Percentiles rank a stretch among this genome's conserved stretches.
Conservation (phyloP, 2,797 vertebrate species). For the Sebastolobus altivelis region DNA sequence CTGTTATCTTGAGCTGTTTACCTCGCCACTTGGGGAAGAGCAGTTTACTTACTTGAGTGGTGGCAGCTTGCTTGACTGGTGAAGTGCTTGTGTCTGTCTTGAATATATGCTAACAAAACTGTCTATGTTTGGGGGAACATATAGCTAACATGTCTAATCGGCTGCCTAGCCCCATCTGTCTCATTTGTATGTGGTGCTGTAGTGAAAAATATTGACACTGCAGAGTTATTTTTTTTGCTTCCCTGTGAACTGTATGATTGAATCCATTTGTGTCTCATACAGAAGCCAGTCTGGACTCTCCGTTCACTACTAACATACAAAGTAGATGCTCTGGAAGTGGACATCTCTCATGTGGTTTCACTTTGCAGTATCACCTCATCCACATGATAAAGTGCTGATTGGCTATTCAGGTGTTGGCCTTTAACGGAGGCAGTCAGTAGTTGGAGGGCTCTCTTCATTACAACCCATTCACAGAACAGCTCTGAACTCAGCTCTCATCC, state of each 20-base stretch:
- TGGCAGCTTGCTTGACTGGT: slow-evolving; percentile 57
- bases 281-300: neutral
- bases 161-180: slow-evolving; percentile 38
- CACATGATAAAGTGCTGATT: slow-evolving; percentile 59
- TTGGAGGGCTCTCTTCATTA: slow-evolving; percentile 74
- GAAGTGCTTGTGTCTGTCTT: slow-evolving; percentile 48
- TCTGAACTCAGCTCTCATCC: slow-evolving; percentile 53
- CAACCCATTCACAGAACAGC: slow-evolving; percentile 68
- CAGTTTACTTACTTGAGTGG: slow-evolving; percentile 61
- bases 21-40: slow-evolving; percentile 57
- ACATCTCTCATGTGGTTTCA: slow-evolving; percentile 31
- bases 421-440: slow-evolving; percentile 58
- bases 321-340: slow-evolving; percentile 16
- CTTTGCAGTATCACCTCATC: slow-evolving; percentile 49
- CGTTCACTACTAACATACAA: slow-evolving; percentile 19
- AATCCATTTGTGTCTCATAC: slow-evolving; percentile 1
- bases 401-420: slow-evolving; percentile 70
- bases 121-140: slow-evolving; percentile 19
- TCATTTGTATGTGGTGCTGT: slow-evolving; percentile 21
- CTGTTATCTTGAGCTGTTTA: slow-evolving; percentile 68
- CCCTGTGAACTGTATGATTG: neutral
- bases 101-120: slow-evolving; percentile 58
- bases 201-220: slow-evolving; percentile 5
- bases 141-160: slow-evolving; percentile 36
- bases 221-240: neutral